Evolutionary conservation across 2,888 invertebrate genomes (phyloP).

Genomic region (Caenorhabditis wallacei): DNA sequence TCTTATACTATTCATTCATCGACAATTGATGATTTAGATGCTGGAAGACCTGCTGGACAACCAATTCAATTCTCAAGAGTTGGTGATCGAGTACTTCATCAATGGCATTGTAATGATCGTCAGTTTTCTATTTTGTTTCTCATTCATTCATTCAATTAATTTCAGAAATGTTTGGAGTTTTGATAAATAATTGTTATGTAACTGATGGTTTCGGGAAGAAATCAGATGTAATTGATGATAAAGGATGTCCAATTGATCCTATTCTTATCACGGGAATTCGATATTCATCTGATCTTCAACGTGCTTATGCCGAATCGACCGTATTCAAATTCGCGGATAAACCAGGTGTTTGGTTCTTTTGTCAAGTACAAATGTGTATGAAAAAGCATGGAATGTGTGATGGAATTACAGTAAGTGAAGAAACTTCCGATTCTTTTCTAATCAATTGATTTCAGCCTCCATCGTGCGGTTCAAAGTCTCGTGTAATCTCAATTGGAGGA

Average conservation of each 20-base stretch:
- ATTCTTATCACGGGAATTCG: constrained; percentile 83
- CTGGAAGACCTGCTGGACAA: constrained; percentile 77
- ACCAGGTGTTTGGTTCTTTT: constrained; percentile 84
- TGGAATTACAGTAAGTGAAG: constrained; percentile 77
- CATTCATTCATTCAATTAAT: no score
- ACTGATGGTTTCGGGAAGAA: constrained; percentile 83
- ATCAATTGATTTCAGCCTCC: constrained; percentile 56
- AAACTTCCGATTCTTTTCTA: no score
- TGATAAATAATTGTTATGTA: constrained; percentile 83
- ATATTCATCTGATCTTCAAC: constrained; percentile 81
- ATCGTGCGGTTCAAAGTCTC: constrained; percentile 26
- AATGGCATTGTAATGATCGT: constrained; percentile 83
- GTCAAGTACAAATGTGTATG: constrained; percentile 84
- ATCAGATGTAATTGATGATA: constrained; percentile 81
- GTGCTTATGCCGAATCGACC: constrained; percentile 83
- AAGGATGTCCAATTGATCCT: constrained; percentile 82
- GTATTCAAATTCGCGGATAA: constrained; percentile 83
- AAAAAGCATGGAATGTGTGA: constrained; percentile 82
- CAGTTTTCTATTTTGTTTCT: constrained; percentile 35
- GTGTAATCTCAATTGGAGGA: constrained; percentile 2
- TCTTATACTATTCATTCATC: constrained; percentile 82
- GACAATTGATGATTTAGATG: constrained; percentile 77
- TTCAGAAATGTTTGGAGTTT: constrained; percentile 83
- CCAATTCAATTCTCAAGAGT: constrained; percentile 82
- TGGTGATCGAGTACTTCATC: constrained; percentile 83